Percentiles rank a stretch among this genome's conserved stretches.
These are phyloP conservation scores for Muschampia plurimacula DNA, from an alignment of 2,888 invertebrate genomes.

Conservation along the genomic window DNA sequence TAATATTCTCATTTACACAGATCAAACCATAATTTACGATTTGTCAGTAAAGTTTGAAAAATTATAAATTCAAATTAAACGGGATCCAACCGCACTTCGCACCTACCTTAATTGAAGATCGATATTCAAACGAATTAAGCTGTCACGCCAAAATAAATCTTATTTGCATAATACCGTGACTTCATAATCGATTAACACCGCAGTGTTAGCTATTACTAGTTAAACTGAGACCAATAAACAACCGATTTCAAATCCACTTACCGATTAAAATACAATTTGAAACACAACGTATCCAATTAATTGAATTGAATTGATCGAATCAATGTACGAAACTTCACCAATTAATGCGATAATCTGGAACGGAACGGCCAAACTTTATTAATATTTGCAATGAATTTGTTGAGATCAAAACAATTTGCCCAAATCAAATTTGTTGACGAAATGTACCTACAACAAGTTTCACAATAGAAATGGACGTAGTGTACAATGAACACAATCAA, in stretches of 20 bases:
- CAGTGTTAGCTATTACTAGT: neutral
- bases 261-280: neutral
- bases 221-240: neutral
- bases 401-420: neutral
- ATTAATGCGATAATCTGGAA: neutral
- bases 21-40: neutral
- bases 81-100: neutral
- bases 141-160: neutral
- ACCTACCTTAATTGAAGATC: neutral
- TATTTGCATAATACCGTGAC: neutral
- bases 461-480: too few relatives aligned
- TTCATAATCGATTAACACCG: neutral
- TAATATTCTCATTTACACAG: neutral
- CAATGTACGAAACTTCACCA: slow-evolving; percentile 3
- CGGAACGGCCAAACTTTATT: neutral
- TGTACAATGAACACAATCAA: too few relatives aligned
- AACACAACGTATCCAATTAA: neutral
- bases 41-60: neutral
- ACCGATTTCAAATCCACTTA: slow-evolving; percentile 5
- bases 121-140: neutral
- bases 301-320: neutral
- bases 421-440: too few relatives aligned
- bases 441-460: too few relatives aligned
- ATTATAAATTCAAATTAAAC: slow-evolving; percentile 8
- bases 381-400: neutral